Percentiles rank a stretch among this genome's conserved stretches.
phyloP scores from a whole-genome alignment of 2,113 vertebrate genomes.

The Hyla sarda region DNA sequence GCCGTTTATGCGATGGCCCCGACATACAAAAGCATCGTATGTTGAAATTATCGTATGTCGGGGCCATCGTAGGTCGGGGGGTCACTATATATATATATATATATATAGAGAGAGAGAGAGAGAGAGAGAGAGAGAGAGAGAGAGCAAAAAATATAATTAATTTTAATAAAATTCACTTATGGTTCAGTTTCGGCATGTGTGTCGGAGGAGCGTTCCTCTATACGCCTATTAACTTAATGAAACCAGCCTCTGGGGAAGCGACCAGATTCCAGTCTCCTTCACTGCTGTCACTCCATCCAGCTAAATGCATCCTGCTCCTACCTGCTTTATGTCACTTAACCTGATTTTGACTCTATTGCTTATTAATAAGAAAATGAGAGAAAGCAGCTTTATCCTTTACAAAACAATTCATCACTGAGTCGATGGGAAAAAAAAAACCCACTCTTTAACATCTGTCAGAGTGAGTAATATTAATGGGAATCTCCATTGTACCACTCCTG shows the following conservation, averaged over 20 bases:
- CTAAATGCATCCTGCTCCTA: slow-evolving; percentile 72
- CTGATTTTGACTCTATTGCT: neutral
- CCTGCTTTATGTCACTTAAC: slow-evolving; percentile 72
- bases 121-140: too few species aligned
- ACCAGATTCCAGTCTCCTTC: slow-evolving; percentile 63
- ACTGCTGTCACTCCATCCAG: slow-evolving; percentile 69
- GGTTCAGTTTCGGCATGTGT: neutral
- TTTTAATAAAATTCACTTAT: too few species aligned
- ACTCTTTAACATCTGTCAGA: neutral
- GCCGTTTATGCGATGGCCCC: too few species aligned
- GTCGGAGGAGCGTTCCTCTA: neutral
- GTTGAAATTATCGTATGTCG: too few species aligned
- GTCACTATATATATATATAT: too few species aligned
- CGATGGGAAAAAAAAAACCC: neutral
- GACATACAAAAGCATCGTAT: too few species aligned
- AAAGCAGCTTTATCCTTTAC: neutral
- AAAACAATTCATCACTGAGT: slow-evolving; percentile 10
- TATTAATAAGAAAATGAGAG: neutral
- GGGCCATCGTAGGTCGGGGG: too few species aligned
- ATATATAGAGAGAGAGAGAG: too few species aligned
- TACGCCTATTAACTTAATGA: slow-evolving; percentile 48
- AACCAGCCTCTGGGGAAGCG: slow-evolving; percentile 55
- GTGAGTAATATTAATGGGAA: neutral
- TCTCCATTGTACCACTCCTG: neutral
- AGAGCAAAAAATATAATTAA: too few species aligned